Base-by-base conservation (phyloP, 1,140 invertebrate genomes). In the Zaprionus capensis region DNA sequence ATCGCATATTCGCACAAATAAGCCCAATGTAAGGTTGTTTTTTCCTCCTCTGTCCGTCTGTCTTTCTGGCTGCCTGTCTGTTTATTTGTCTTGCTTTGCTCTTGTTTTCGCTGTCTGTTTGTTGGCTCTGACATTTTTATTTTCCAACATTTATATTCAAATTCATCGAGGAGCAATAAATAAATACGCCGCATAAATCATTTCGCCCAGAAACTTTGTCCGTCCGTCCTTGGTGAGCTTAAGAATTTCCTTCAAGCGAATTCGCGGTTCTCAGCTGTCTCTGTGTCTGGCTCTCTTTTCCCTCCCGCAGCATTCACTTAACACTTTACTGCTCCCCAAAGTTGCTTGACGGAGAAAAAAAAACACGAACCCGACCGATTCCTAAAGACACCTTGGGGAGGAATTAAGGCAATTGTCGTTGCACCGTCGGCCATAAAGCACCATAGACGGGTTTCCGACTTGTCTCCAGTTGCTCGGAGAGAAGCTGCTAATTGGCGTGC, bases 111-210 rank as follows among this genome's bases (percentile, higher is more conserved):
- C 59, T 59, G 59, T 55, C 62, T 66, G 56, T 61, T 44, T 61
- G 28, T 58, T 62, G 22, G 9, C 11, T 24, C 59, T 51, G 62
- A 58, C 62, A 34, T 66, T 49, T 80, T 63, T 49, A 20, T 41
- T 67, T 61, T 58, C 41, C 71, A 17, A 79, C 77, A 82, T 82
- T 80, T 76, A 69, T 83, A 82, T 83, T 75, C 70, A 69, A 41
- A 83, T 82, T 80, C 81, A 83, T 83, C 69, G 72, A 83, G 81
- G 81, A 80, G 81, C 81, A 67, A 82, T 82, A 82, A 82, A 82
- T 83, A 82, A 82, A 80, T 66, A 76, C 55, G 76, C 67, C 67
- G 55, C 81, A 83, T 82, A 82, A 82, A 82, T 82, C 81, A 82
- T 82, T 83, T 82, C 51, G 71, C 41, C 49, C 76, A 59, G 55